phyloP scores from a whole-genome alignment of 2,888 invertebrate genomes.

The Amblyjoppa fuscipennis region DNA sequence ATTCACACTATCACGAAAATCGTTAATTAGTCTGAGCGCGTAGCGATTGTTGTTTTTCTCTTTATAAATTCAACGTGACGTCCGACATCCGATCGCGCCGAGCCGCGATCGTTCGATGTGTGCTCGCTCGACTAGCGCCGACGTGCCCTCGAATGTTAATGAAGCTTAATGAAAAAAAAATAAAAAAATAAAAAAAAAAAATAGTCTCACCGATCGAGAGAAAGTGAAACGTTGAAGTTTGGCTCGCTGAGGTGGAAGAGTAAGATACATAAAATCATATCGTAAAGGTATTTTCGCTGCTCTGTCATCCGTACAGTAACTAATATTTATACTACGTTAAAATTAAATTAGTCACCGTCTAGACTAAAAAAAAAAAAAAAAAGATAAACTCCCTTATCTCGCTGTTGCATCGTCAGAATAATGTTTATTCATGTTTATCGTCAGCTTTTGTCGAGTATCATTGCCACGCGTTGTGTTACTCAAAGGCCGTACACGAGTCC shows the following conservation, averaged over 20 bases:
- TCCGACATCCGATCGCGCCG: slow-evolving; percentile 47
- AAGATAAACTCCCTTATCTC: slow-evolving; percentile 4
- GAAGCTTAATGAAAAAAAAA: slow-evolving; percentile 37
- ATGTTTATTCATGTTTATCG: slow-evolving; percentile 30
- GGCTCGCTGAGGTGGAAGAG: background rate
- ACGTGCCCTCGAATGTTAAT: slow-evolving; percentile 59
- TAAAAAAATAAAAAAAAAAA: no score
- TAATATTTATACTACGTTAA: background rate
- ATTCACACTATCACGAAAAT: slow-evolving; percentile 45
- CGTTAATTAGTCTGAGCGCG: slow-evolving; percentile 34
- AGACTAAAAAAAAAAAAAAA: background rate
- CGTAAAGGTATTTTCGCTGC: background rate
- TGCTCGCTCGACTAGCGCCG: background rate
- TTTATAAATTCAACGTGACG: slow-evolving; percentile 48
- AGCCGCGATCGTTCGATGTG: background rate
- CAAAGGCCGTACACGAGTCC: background rate
- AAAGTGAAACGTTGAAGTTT: slow-evolving; percentile 49
- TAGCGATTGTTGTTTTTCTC: slow-evolving; percentile 47
- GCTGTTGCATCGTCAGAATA: slow-evolving; percentile 9
- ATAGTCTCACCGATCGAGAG: slow-evolving; percentile 34
- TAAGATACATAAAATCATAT: background rate
- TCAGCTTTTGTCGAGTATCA: background rate
- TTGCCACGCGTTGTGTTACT: background rate
- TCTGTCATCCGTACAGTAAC: background rate
- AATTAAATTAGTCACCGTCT: background rate